A percentile compares a stretch with the other conserved stretches of the same genome.
Conservation (phyloP, 2,797 vertebrate species). For the Podarcis lilfordi region DNA sequence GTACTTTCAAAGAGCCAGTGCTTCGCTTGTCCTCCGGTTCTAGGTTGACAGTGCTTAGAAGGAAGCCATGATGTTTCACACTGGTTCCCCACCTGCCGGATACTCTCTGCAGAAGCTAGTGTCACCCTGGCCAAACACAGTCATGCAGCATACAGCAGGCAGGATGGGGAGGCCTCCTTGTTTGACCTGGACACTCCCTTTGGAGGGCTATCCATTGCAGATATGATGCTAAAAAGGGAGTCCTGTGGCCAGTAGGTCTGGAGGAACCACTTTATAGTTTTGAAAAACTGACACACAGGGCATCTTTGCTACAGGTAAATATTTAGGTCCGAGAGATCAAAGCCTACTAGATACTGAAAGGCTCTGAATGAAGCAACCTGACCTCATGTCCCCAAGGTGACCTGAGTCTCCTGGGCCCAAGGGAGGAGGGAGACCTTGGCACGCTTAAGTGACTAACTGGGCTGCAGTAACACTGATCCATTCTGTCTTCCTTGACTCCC, state of each 20-base stretch:
- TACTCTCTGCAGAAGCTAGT: neutral
- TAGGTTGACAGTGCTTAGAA: neutral
- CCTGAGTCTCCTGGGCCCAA: neutral
- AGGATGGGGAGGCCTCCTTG: constrained; percentile 20
- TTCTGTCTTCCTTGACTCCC: constrained; percentile 43
- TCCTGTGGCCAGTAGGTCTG: rapidly evolving
- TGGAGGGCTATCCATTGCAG: constrained; percentile 25
- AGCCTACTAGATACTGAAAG: constrained; percentile 5
- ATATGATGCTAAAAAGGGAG: constrained; percentile 45
- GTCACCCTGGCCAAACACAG: neutral
- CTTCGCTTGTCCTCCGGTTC: neutral
- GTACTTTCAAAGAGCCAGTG: rapidly evolving
- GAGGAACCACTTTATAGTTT: neutral
- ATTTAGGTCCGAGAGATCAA: neutral
- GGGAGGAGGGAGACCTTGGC: neutral
- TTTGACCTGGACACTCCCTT: neutral
- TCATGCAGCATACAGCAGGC: rapidly evolving
- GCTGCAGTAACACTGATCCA: constrained; percentile 25
- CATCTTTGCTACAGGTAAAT: neutral
- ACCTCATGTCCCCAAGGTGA: neutral
- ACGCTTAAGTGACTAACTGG: constrained; percentile 8
- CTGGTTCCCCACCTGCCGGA: neutral
- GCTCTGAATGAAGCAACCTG: constrained; percentile 7
- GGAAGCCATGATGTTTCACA: neutral
- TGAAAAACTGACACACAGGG: neutral